These are phyloP conservation scores for Abrostola triplasia DNA, from an alignment of 2,888 invertebrate species.

Conservation along the genomic window DNA sequence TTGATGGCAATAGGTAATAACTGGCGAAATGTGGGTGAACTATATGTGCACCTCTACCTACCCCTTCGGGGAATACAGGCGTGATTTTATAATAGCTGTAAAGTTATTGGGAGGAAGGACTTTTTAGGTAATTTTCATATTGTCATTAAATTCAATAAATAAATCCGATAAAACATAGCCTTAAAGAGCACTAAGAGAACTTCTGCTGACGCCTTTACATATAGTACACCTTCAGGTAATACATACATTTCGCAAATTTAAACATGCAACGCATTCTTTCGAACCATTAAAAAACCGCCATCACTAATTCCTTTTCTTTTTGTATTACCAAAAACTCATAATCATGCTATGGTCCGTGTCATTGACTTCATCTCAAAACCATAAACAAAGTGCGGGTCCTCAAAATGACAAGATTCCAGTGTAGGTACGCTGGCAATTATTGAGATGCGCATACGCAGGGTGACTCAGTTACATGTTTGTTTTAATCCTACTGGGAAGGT, in stretches of 20 bases:
- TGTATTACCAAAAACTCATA: conserved; percentile 26
- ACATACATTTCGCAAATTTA: conserved; percentile 3
- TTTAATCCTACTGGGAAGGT: conserved; percentile 8
- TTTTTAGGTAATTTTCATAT: too few species aligned
- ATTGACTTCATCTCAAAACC: conserved; percentile 39
- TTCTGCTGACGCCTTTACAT: background rate
- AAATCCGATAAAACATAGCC: too few species aligned
- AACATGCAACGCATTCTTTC: background rate
- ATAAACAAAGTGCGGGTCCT: conserved; percentile 39
- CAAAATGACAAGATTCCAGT: conserved; percentile 30
- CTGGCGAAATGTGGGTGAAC: too few species aligned
- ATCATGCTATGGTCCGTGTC: conserved; percentile 39
- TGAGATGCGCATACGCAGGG: conserved; percentile 12
- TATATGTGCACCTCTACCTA: too few species aligned
- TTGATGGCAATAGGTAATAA: too few species aligned
- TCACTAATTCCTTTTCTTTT: conserved; percentile 21
- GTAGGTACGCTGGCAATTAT: conserved; percentile 21
- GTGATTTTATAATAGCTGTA: too few species aligned
- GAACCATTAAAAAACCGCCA: conserved; percentile 8
- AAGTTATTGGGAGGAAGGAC: too few species aligned
- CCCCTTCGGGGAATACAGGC: too few species aligned
- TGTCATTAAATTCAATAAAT: too few species aligned
- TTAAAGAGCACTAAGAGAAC: too few species aligned
- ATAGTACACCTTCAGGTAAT: background rate
- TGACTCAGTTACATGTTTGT: conserved; percentile 40